A percentile compares a stretch with the other conserved stretches of the same genome.
These are phyloP conservation scores for Bilobella aurantiaca DNA, from an alignment of 1,140 invertebrate species.

Conservation along the genomic window DNA sequence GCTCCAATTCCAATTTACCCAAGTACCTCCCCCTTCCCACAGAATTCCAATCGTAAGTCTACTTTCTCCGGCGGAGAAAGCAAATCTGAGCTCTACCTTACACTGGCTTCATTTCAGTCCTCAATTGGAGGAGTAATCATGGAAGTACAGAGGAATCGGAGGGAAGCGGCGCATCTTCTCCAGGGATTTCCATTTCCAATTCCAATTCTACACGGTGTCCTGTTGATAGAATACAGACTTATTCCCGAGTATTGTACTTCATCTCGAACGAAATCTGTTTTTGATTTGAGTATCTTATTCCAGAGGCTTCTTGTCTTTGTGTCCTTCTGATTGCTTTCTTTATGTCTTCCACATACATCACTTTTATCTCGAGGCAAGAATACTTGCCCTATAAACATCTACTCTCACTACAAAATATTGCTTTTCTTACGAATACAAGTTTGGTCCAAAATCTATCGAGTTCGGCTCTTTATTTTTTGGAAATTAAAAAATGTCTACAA, in stretches of 20 bases:
- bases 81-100: too few relatives aligned
- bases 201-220: background rate
- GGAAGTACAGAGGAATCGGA: background rate
- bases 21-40: too few relatives aligned
- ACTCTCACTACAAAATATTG: too few relatives aligned
- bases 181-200: background rate
- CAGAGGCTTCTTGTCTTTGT: background rate
- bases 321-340: background rate
- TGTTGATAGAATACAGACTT: background rate
- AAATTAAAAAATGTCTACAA: too few relatives aligned
- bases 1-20: conserved; percentile 2
- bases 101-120: background rate
- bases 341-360: background rate
- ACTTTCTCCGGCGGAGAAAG: too few relatives aligned
- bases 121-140: background rate
- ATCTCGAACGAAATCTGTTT: background rate
- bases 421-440: too few relatives aligned
- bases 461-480: too few relatives aligned
- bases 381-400: background rate
- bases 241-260: background rate
- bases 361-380: background rate
- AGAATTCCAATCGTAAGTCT: too few relatives aligned
- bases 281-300: background rate
- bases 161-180: too few relatives aligned
- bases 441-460: too few relatives aligned